Conservation (phyloP, 2,888 invertebrate species). For the Thera obeliscata region DNA sequence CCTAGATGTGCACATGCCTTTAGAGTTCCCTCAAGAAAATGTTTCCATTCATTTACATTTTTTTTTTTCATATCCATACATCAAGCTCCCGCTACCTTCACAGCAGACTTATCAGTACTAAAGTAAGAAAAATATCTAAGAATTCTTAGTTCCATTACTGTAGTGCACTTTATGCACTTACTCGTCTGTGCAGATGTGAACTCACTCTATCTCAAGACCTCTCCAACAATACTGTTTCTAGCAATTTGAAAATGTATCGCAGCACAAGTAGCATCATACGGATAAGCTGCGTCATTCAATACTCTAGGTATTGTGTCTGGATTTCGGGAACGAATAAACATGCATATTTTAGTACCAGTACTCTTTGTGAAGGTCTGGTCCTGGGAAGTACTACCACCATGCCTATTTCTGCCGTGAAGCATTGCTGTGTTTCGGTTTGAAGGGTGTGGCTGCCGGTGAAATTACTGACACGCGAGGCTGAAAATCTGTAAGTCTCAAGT, state of each 20-base stretch:
- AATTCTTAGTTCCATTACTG: slow-evolving; percentile 17
- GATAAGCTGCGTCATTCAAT: background rate
- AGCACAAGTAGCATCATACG: background rate
- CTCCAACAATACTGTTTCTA: slow-evolving; percentile 7
- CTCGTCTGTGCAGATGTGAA: slow-evolving; percentile 1
- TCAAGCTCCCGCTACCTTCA: too few relatives aligned
- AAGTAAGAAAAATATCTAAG: background rate
- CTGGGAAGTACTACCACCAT: too few relatives aligned
- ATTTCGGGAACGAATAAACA: background rate
- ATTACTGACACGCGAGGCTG: too few relatives aligned
- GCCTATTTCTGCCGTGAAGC: too few relatives aligned
- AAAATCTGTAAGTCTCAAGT: too few relatives aligned
- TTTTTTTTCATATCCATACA: too few relatives aligned
- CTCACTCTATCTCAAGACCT: slow-evolving; percentile 1
- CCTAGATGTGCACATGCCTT: too few relatives aligned
- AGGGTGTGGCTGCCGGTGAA: too few relatives aligned
- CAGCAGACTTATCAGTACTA: background rate
- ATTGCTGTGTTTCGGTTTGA: too few relatives aligned
- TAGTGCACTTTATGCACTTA: slow-evolving; percentile 12
- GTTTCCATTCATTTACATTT: too few relatives aligned
- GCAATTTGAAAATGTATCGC: background rate
- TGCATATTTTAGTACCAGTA: background rate
- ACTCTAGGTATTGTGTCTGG: background rate
- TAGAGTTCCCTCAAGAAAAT: too few relatives aligned
- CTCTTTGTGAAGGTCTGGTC: too few relatives aligned